Base-by-base conservation (phyloP, 2,797 vertebrate genomes). In the Oceanodroma leucorhoa region DNA sequence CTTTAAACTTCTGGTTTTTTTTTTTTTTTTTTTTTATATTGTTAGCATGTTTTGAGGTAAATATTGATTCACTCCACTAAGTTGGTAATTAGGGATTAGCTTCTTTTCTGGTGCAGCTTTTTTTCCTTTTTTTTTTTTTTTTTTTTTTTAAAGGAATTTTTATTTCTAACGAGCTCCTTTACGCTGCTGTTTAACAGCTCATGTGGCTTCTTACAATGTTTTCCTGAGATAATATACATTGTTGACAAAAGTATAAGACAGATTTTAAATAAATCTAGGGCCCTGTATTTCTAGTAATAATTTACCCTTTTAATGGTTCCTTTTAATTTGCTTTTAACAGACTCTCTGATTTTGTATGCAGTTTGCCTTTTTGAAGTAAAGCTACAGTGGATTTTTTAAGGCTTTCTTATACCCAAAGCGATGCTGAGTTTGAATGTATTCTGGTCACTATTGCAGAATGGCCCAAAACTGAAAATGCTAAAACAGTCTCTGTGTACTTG, bases 41-140 rank as follows among this genome's bases (percentile, higher is more conserved):
- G 67, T 69, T 88, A 90, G 36, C 16, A 34, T 95, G 69, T 90
- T 94, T 94, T 89, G 87, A 91, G 34, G 76, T 90, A 96, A 95
- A 94, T 92, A 91, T 69, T 94, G 82, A 91, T 93, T 92, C 41
- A 43, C 27, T 91, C 57, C 81, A 69, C 50, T 65, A 55, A 88
- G 36, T 48, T 91, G 54, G 77, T 81, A 93, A 95, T 95, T 94
- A 71, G 46, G 32, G 21, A 80, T 87, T 54, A 32, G 34, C 70
- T 94, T 78, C 5, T 91, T 81, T 86, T 72, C 50, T 76, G 16
- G 18, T 58, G 38, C 16, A 58, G 72, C 13, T 57, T 61, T 43
- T 70, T 80, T 51, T 1, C 13, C 11, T 34, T n/a, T n/a, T n/a
- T n/a, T n/a, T n/a, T n/a, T n/a, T n/a, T 14, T 36, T 72, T 66